Conservation (phyloP, 2,797 vertebrate species). For the Halcyon badia region DNA sequence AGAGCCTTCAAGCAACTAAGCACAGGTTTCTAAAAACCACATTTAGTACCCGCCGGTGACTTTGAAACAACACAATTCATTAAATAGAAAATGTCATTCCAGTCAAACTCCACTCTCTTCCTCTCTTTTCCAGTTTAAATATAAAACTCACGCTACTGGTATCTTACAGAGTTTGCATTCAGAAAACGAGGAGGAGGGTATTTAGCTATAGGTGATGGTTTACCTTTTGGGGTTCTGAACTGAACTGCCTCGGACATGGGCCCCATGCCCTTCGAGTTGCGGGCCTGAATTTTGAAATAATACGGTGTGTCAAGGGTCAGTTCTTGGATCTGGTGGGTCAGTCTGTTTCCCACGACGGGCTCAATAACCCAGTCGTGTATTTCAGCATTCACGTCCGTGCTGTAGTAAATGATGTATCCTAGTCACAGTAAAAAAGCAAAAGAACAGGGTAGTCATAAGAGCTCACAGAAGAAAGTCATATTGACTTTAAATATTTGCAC, state of each 20-base stretch:
- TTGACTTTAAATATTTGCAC: background rate
- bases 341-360: conserved; percentile 94
- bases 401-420: conserved; percentile 99
- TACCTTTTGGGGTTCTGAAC: conserved; percentile 98
- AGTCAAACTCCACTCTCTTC: background rate
- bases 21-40: background rate
- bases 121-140: background rate
- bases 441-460: background rate
- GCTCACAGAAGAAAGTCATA: background rate
- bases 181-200: background rate
- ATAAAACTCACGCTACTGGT: background rate
- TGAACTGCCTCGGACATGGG: conserved; percentile 97
- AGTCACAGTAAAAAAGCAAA: background rate
- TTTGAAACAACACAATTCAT: background rate
- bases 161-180: background rate
- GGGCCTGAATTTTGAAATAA: conserved; percentile 98
- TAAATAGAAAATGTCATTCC: background rate
- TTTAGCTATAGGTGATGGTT: background rate
- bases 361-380: conserved; percentile 99
- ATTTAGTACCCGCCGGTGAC: background rate
- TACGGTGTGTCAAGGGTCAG: conserved; percentile 96
- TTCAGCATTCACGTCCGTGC: conserved; percentile 95
- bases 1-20: background rate
- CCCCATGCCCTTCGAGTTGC: conserved; percentile 99
- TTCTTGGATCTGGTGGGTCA: conserved; percentile 98